phyloP scores from a whole-genome alignment of 1,140 invertebrate species.

The Teleogryllus occipitalis region DNA sequence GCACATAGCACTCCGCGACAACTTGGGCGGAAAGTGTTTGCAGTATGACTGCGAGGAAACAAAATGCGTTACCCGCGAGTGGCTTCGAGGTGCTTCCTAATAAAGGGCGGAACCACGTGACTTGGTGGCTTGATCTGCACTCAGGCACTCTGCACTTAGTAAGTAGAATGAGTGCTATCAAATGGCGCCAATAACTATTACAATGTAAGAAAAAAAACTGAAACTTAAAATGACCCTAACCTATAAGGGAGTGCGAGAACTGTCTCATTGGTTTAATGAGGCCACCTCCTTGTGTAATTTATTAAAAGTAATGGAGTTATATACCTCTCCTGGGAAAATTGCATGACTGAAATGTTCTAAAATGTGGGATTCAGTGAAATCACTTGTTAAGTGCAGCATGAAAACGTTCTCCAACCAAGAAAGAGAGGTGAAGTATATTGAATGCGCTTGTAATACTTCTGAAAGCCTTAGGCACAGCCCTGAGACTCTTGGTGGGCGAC shows the following conservation, averaged over 20 bases:
- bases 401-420: not conserved
- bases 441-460: not conserved
- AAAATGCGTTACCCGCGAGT: too few relatives aligned
- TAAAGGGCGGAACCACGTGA: too few relatives aligned
- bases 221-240: not conserved
- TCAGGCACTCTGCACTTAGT: too few relatives aligned
- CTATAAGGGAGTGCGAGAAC: not conserved
- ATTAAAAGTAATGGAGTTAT: too few relatives aligned
- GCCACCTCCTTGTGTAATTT: too few relatives aligned
- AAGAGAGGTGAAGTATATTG: not conserved
- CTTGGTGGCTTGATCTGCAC: too few relatives aligned
- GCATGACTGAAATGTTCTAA: not conserved
- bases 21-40: too few relatives aligned
- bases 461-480: too few relatives aligned
- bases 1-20: too few relatives aligned
- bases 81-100: too few relatives aligned
- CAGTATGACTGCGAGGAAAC: too few relatives aligned
- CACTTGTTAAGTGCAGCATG: not conserved
- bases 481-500: too few relatives aligned
- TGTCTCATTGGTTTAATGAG: not conserved
- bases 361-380: not conserved
- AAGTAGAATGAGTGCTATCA: not conserved
- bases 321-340: not conserved
- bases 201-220: not conserved
- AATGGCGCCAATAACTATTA: not conserved